phyloP scores from a whole-genome alignment of 2,888 invertebrate genomes.

The Siphlonurus alternatus region DNA sequence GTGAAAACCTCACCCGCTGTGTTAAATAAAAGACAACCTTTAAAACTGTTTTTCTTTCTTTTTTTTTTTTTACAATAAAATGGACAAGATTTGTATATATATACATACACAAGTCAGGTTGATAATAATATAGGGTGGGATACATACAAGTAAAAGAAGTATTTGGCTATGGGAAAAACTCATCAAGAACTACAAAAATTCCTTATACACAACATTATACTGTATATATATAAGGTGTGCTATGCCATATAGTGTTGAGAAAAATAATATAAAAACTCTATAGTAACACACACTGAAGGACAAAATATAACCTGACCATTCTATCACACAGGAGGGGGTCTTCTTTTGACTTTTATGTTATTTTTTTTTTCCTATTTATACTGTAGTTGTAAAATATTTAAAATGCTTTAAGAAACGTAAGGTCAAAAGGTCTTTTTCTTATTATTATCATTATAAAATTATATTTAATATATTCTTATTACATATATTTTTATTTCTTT shows the following conservation, averaged over 20 bases:
- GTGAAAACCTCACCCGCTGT: background rate
- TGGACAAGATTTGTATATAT: background rate
- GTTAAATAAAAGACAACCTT: background rate
- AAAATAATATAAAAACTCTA: too few species aligned
- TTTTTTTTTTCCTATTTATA: background rate
- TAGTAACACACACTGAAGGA: background rate
- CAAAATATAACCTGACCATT: background rate
- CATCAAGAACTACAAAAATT: background rate
- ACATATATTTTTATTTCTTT: too few species aligned
- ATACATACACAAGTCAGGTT: too few species aligned
- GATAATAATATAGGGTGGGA: background rate
- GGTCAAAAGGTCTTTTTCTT: background rate
- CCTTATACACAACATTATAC: too few species aligned
- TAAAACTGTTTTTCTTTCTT: background rate
- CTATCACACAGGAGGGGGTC: background rate
- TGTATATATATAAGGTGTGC: too few species aligned
- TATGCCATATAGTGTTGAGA: too few species aligned
- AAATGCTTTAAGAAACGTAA: background rate
- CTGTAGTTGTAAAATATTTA: background rate
- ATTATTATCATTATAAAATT: too few species aligned
- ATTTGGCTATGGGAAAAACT: background rate
- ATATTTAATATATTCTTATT: too few species aligned
- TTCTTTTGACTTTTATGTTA: background rate
- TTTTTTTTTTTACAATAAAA: background rate
- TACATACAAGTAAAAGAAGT: background rate